phyloP scores from a whole-genome alignment of 2,113 vertebrate genomes.

The Indicator indicator region DNA sequence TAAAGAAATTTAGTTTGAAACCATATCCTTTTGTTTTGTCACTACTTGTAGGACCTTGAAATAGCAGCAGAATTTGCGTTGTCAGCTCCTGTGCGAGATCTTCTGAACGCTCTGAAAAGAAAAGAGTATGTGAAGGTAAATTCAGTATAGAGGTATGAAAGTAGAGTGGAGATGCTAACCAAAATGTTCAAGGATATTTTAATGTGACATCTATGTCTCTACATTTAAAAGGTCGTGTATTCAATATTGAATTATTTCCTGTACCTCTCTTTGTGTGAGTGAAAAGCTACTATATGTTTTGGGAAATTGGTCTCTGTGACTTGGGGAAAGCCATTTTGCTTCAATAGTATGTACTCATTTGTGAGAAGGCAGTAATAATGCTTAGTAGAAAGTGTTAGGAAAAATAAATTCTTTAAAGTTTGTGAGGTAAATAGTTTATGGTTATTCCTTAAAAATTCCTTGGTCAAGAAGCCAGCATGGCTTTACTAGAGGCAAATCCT shows the following conservation, averaged over 20 bases:
- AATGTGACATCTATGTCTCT: neutral
- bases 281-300: neutral
- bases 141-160: neutral
- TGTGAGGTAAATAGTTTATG: neutral
- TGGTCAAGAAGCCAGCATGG: neutral
- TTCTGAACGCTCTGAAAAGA: constrained; percentile 85
- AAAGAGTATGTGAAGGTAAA: constrained; percentile 91
- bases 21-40: constrained; percentile 35
- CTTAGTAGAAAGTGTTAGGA: neutral
- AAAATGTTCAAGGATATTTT: neutral
- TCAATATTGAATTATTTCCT: neutral
- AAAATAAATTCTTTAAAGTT: neutral
- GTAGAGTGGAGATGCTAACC: neutral
- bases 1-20: constrained; percentile 13
- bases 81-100: constrained; percentile 84
- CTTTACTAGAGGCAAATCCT: no score
- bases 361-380: neutral
- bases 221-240: neutral
- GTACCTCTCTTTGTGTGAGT: neutral
- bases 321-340: neutral
- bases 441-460: neutral
- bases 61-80: constrained; percentile 93
- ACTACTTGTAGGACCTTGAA: constrained; percentile 89
- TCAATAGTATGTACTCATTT: neutral
- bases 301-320: neutral